A percentile compares a stretch with the other conserved stretches of the same genome.
Evolutionary conservation across 1,140 invertebrate species (phyloP).

Genomic region (Helicoverpa armigera): DNA sequence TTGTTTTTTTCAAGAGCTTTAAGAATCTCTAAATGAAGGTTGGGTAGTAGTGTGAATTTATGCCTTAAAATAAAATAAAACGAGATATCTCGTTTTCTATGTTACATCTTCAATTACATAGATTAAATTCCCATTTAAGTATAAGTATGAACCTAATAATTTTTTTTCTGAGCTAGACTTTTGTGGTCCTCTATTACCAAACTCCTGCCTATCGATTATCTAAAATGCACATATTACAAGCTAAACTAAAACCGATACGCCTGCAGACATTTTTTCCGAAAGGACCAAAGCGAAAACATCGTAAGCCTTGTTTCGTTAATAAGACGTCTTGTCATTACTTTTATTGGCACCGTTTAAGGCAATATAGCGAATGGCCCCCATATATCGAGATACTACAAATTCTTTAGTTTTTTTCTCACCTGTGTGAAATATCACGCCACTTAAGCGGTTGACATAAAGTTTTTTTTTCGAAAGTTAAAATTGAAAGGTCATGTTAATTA

Average conservation of each 20-base stretch:
- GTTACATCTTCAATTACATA: too few species aligned
- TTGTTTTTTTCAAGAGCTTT: too few species aligned
- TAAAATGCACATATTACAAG: too few species aligned
- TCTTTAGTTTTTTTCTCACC: conserved; percentile 21
- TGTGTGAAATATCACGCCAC: conserved; percentile 36
- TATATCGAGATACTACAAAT: conserved; percentile 29
- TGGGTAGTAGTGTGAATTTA: too few species aligned
- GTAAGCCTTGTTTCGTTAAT: neutral
- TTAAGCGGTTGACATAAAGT: neutral
- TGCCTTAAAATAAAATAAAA: too few species aligned
- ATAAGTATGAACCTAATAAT: too few species aligned
- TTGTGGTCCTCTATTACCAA: too few species aligned
- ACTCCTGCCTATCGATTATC: too few species aligned
- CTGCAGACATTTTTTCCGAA: neutral
- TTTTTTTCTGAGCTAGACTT: too few species aligned
- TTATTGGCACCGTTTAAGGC: conserved; percentile 32
- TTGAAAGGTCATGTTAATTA: conserved; percentile 29
- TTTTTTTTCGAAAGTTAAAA: conserved; percentile 16
- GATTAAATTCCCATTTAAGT: too few species aligned
- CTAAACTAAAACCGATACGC: neutral
- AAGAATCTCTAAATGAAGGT: too few species aligned
- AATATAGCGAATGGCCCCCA: conserved; percentile 12
- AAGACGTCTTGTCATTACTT: conserved; percentile 31
- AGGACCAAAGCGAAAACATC: neutral
- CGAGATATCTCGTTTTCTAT: too few species aligned